A percentile compares a stretch with the other conserved stretches of the same genome.
Conservation (phyloP, 53 echinoderm and acorn worm species). For the Holothuria scabra region DNA sequence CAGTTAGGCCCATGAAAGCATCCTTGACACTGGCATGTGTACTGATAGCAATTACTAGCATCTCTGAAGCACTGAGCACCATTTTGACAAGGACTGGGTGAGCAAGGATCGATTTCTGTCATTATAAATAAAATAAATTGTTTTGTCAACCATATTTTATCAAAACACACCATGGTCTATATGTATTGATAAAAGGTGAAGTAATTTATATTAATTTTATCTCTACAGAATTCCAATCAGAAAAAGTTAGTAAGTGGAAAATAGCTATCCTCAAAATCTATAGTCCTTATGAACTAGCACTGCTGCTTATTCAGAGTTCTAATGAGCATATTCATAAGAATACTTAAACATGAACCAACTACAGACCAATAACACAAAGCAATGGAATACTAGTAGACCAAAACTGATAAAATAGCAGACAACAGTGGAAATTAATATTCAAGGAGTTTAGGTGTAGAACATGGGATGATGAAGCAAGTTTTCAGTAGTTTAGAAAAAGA, state of each 20-base stretch:
- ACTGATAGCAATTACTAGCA: constrained; percentile 60
- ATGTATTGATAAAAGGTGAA: neutral
- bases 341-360: no score
- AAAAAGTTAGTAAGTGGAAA: neutral
- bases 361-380: no score
- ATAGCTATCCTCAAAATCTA: neutral
- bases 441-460: no score
- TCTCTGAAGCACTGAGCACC: constrained; percentile 56
- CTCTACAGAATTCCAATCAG: neutral
- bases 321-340: no score
- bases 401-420: no score
- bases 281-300: neutral
- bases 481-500: no score
- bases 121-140: neutral
- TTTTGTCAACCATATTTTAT: neutral
- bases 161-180: neutral
- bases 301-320: no score
- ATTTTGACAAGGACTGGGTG: constrained; percentile 65
- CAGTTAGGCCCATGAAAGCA: constrained; percentile 65
- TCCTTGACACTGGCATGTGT: constrained; percentile 61
- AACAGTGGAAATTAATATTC: no score
- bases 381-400: no score
- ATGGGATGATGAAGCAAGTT: no score
- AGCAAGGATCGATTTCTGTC: constrained; percentile 58
- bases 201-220: neutral